Evolutionary conservation across 2,113 vertebrate species (phyloP).

Genomic region (Capreolus pygargus): DNA sequence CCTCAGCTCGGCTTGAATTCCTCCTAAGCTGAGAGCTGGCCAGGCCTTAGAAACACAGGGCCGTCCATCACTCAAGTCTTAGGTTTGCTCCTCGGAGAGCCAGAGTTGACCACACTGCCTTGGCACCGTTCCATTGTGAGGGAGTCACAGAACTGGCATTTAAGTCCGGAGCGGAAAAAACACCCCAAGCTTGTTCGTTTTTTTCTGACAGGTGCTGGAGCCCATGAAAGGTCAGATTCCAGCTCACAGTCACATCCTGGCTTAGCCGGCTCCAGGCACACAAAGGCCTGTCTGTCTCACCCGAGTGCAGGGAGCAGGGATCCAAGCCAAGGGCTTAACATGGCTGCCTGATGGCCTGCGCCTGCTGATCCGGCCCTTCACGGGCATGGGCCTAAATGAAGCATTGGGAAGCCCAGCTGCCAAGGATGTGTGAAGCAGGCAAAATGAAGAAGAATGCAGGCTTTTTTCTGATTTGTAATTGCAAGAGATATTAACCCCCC

Average conservation of each 20-base stretch:
- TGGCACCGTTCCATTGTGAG: conserved; percentile 59
- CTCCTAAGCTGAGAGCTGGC: conserved; percentile 16
- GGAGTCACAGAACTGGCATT: conserved; percentile 76
- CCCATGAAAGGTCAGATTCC: conserved; percentile 77
- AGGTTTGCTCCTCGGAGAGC: conserved; percentile 53
- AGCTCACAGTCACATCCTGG: conserved; percentile 74
- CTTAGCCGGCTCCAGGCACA: conserved; percentile 67
- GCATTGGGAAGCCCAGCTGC: conserved; percentile 73
- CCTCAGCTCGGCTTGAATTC: background rate
- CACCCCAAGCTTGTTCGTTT: conserved; percentile 70
- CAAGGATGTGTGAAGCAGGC: conserved; percentile 48
- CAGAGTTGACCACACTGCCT: conserved; percentile 58
- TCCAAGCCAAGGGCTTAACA: conserved; percentile 67
- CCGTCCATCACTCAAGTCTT: conserved; percentile 54
- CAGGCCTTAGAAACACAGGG: conserved; percentile 5
- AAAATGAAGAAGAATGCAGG: conserved; percentile 48
- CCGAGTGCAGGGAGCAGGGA: background rate
- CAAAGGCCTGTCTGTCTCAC: conserved; percentile 74
- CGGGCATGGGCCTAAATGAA: conserved; percentile 71
- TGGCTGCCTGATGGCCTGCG: conserved; percentile 53
- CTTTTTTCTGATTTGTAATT: conserved; percentile 60
- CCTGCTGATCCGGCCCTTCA: conserved; percentile 71
- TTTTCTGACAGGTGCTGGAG: conserved; percentile 78
- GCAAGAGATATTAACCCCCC: conserved; percentile 52
- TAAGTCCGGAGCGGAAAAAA: conserved; percentile 73